Conservation (phyloP, 1,140 invertebrate genomes). For the Luehdorfia chinensis region DNA sequence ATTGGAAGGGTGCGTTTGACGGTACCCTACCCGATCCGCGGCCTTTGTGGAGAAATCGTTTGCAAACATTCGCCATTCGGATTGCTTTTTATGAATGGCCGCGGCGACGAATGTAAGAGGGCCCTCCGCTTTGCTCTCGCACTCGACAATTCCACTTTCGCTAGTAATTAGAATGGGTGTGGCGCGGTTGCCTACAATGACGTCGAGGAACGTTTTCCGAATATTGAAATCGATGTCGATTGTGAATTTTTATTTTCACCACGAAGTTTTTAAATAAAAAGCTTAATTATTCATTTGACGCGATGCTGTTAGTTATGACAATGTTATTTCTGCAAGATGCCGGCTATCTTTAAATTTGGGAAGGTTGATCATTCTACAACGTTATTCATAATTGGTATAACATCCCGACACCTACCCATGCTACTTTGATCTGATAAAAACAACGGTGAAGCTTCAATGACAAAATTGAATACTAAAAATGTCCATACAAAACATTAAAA, state of each 20-base stretch:
- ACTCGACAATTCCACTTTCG: slow-evolving; percentile 36
- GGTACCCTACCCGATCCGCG: slow-evolving; percentile 40
- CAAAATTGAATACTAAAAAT: no score
- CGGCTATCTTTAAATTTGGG: no score
- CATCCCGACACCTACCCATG: no score
- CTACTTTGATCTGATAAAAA: no score
- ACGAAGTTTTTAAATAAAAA: no score
- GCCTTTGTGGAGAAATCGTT: slow-evolving; percentile 47
- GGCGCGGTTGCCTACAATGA: background rate
- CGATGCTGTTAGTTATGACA: no score
- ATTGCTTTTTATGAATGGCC: slow-evolving; percentile 42
- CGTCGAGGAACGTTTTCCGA: slow-evolving; percentile 6
- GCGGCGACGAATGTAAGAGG: slow-evolving; percentile 33
- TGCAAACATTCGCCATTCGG: slow-evolving; percentile 49
- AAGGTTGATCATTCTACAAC: no score
- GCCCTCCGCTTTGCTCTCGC: slow-evolving; percentile 32
- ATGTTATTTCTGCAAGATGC: no score
- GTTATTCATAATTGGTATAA: no score
- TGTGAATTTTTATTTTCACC: background rate
- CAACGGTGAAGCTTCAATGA: no score
- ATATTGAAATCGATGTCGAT: slow-evolving; percentile 15
- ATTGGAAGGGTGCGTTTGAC: slow-evolving; percentile 44
- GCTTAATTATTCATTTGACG: no score
- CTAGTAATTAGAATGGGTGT: slow-evolving; percentile 35
- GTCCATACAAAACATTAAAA: no score